Base-by-base conservation (phyloP, 2,888 invertebrate genomes). In the Notodonta dromedarius region DNA sequence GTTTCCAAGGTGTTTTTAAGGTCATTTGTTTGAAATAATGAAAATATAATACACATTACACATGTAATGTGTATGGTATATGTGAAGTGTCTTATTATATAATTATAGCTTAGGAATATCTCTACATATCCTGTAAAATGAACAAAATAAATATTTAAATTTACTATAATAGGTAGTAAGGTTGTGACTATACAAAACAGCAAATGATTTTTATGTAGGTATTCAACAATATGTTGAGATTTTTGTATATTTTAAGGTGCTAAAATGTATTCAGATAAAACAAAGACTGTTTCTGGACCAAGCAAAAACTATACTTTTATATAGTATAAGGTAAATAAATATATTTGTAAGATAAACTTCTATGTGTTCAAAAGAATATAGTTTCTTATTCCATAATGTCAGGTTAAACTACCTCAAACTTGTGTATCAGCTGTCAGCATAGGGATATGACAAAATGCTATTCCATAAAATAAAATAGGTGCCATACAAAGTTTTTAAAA, bases 401-500 rank as follows among this genome's bases (percentile, higher is more conserved):
- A 51, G 56, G 54, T 50, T 65, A 54, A 65, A 44, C 32, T 72
- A 62, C 66, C 75, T 69, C 66, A 56, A 57, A 71, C 71, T 60
- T 35, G 35, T 35, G 35, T 7, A 0, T 35, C 35, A 35, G 5
- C 35, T 7, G 6, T 35, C 35, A 35, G 5, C 35, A 35, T 35
- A 35, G 35, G 35, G 35, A 35, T 3, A 35, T 35, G 4, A 48
- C 6, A 48, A n/a, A 11, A 42, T 42, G 9, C 13, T n/a, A 5
- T n/a, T 13, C 13, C n/a, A 11, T 48, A 12, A 9, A 48, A 50
- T 16, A 52, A 66, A 61, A 66, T 62, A 67, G 68, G 70, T 75
- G 76, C 76, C 74, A 74, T 75, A 73, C 32, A 64, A 59, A 69
- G 14, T 44, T 13, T 24, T 14, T 11, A 4, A 5, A 24, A 52